These are phyloP conservation scores for Drymodes brunneopygia DNA, from an alignment of 2,113 vertebrate genomes.

Conservation along the genomic window DNA sequence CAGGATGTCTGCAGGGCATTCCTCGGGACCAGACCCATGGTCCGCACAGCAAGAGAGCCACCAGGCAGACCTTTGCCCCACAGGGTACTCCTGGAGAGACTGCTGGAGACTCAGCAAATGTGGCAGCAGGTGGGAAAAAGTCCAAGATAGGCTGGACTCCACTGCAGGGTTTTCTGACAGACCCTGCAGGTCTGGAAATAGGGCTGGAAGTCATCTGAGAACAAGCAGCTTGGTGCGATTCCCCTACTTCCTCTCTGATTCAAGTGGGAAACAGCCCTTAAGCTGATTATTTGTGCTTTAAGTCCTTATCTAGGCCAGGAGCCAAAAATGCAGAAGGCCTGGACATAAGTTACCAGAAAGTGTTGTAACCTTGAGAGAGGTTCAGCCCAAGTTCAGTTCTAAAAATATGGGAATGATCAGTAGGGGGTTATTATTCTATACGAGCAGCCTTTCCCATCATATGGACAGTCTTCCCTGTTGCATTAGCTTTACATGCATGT, in stretches of 20 bases:
- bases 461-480: neutral
- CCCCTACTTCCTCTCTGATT: neutral
- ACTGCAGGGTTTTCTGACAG: neutral
- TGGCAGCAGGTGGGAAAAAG: neutral
- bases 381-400: constrained; percentile 59
- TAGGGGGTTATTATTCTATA: neutral
- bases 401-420: constrained; percentile 11
- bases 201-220: neutral
- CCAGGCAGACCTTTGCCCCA: neutral
- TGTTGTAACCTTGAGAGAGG: constrained; percentile 17
- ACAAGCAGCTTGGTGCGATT: neutral
- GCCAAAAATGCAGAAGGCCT: constrained; percentile 22
- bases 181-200: neutral
- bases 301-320: constrained; percentile 11
- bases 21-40: accelerated
- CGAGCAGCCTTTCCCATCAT: neutral
- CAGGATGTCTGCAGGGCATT: neutral
- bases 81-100: neutral
- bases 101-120: neutral
- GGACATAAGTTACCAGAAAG: neutral
- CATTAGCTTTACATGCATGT: constrained; percentile 1
- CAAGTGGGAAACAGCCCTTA: neutral
- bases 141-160: neutral
- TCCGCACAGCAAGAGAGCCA: accelerated
- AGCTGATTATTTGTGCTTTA: constrained; percentile 13